Base-by-base conservation (phyloP, 2,888 invertebrate species). In the Sisyra nigra region DNA sequence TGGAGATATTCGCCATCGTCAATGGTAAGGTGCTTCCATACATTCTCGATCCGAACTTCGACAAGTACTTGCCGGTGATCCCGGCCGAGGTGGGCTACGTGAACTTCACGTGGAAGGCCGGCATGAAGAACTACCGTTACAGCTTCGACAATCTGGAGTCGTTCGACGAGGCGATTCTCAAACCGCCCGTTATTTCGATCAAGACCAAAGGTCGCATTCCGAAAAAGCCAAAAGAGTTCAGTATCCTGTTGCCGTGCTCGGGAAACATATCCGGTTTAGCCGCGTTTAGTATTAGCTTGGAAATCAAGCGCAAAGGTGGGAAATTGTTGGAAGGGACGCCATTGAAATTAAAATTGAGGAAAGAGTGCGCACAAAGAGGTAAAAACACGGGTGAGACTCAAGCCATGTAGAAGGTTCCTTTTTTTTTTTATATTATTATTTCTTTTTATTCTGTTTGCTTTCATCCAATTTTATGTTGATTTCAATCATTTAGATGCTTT, bases 341-440 rank as follows among this genome's bases (percentile, higher is more conserved):
- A 47, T 68, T 92, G 55, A 74, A 86, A 56, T 71, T 91, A 58
- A 80, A 80, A 65, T 73, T 91, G 60, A 78, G 85, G 67, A 91
- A 91, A 76, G 89, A 91, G 74, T 92, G 91, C 72, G 80, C 85
- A 63, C 83, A 84, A 72, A 81, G 85, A 78, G 85, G 86, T 85
- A 78, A 37, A 17, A 18, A 19, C n/a, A n/a, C 33, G 33, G 11
- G 11, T 33, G 33, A 33, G 78, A 78, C 78, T 72, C 72, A 38
- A 36, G 33, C 19, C 24, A 24, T 41, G 32, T 32, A 32, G 30
- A 43, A 44, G 10, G 44, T 38, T 37, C 17, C 13, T 44, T 24
- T 41, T 42, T 39, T 46, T 46, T 44, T 35, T 37, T 42, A 39
- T 41, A 24, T 24, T 24, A 24, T 24, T 24, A 5, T 24, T 24